These are phyloP conservation scores for Podarcis raffonei DNA, from an alignment of 2,113 vertebrate genomes.

Conservation along the genomic window DNA sequence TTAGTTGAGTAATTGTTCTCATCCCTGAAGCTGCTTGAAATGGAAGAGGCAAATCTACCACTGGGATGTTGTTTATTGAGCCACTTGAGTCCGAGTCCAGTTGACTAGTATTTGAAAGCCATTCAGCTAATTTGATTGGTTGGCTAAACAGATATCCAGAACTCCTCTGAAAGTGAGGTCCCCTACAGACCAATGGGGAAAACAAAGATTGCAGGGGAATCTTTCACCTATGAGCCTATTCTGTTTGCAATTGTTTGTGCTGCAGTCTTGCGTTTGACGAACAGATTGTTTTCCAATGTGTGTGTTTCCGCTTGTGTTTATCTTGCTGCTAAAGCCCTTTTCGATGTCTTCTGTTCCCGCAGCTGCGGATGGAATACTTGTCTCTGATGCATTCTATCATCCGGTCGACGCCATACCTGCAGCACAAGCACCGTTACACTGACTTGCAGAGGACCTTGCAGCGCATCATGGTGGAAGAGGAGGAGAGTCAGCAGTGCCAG, in stretches of 20 bases:
- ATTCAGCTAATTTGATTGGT: not conserved
- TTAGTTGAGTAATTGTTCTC: not conserved
- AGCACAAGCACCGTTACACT: constrained; percentile 89
- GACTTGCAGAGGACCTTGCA: constrained; percentile 91
- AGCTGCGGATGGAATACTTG: constrained; percentile 97
- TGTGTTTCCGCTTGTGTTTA: constrained; percentile 20
- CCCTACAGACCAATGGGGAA: not conserved
- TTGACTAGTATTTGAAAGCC: not conserved
- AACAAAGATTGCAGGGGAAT: not conserved
- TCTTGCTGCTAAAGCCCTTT: constrained; percentile 31
- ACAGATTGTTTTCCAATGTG: constrained; percentile 30
- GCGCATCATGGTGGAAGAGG: constrained; percentile 90
- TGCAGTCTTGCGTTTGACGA: not conserved
- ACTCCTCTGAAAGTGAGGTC: not conserved
- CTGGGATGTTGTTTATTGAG: not conserved
- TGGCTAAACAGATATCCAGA: not conserved
- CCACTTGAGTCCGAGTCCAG: not conserved
- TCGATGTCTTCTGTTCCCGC: constrained; percentile 47
- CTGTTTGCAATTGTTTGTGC: not conserved
- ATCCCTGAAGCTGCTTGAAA: not conserved
- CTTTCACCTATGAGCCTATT: not conserved
- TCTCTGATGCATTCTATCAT: constrained; percentile 96
- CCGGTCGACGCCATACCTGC: constrained; percentile 90
- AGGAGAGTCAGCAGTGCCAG: constrained; percentile 84
- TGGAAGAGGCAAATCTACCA: not conserved